Conservation (phyloP, 1,140 invertebrate genomes). For the Microplitis mediator region DNA sequence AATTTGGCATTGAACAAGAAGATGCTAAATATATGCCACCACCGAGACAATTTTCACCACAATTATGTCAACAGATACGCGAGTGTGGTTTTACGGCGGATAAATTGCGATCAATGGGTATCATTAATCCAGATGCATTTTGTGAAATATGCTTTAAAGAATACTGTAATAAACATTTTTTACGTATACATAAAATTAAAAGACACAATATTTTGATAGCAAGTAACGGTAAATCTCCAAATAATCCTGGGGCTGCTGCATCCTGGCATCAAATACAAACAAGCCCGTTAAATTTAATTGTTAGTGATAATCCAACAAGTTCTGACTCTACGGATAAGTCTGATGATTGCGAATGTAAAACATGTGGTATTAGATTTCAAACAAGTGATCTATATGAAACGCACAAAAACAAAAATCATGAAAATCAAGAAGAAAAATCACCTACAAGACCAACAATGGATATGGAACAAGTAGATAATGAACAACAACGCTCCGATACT, state of each 20-base stretch:
- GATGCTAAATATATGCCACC: conserved; percentile 63
- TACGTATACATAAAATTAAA: conserved; percentile 89
- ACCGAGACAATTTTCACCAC: conserved; percentile 66
- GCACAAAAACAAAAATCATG: conserved; percentile 58
- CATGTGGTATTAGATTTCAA: conserved; percentile 66
- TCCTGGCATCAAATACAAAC: conserved; percentile 66
- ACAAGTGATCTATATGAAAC: conserved; percentile 63
- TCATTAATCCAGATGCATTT: conserved; percentile 86
- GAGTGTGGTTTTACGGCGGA: conserved; percentile 72
- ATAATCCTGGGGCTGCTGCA: conserved; percentile 49
- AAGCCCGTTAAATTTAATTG: conserved; percentile 69
- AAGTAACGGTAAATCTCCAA: conserved; percentile 61
- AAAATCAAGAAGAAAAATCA: conserved; percentile 54
- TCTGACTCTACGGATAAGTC: conserved; percentile 49
- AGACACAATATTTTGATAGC: conserved; percentile 74
- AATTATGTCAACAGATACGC: conserved; percentile 67
- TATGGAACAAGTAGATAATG: conserved; percentile 35
- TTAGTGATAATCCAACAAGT: conserved; percentile 57
- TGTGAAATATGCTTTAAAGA: conserved; percentile 95
- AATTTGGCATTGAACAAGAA: conserved; percentile 63
- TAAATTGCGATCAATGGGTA: conserved; percentile 74
- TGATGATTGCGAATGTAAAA: conserved; percentile 62
- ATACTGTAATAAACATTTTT: conserved; percentile 93
- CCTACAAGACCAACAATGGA: conserved; percentile 28
- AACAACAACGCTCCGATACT: conserved; percentile 59